Evolutionary conservation across 2,888 invertebrate genomes (phyloP).

Genomic region (Drosophila buzzatii): DNA sequence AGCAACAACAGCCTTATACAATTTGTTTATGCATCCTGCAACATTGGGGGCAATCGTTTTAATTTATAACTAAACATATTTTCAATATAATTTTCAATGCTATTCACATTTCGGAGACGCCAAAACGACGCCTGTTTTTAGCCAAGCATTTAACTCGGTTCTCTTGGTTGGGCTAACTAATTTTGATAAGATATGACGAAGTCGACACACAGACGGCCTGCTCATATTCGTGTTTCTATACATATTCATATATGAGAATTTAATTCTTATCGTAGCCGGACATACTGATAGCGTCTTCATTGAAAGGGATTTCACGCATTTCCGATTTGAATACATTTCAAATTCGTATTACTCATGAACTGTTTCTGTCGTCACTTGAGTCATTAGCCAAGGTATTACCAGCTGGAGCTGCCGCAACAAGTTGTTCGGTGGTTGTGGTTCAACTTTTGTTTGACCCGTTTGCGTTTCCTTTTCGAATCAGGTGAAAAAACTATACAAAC

Average conservation of each 20-base stretch:
- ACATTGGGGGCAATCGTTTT: constrained; percentile 21
- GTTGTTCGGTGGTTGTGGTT: constrained; percentile 40
- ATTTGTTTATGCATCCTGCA: constrained; percentile 55
- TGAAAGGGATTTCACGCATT: constrained; percentile 65
- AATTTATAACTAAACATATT: constrained; percentile 26
- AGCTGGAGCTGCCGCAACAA: constrained; percentile 48
- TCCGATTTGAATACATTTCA: constrained; percentile 51
- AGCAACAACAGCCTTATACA: background rate
- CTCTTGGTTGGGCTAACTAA: constrained; percentile 65
- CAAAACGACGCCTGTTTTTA: constrained; percentile 16
- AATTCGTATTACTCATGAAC: constrained; percentile 55
- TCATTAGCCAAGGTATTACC: constrained; percentile 46
- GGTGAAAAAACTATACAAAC: constrained; percentile 55
- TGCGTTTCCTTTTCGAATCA: constrained; percentile 72
- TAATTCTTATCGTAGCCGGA: constrained; percentile 49
- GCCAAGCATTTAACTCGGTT: constrained; percentile 36
- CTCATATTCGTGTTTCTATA: constrained; percentile 10
- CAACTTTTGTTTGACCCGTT: constrained; percentile 61
- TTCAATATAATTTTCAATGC: constrained; percentile 41
- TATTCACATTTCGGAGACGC: constrained; percentile 30
- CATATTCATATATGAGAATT: constrained; percentile 1
- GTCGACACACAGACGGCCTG: constrained; percentile 58
- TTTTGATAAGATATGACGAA: constrained; percentile 65
- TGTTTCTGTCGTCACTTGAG: constrained; percentile 50
- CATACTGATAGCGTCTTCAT: constrained; percentile 39